Percentiles rank a stretch among this genome's conserved stretches.
phyloP scores from a whole-genome alignment of 2,888 invertebrate species.

The Entomobrya proxima region DNA sequence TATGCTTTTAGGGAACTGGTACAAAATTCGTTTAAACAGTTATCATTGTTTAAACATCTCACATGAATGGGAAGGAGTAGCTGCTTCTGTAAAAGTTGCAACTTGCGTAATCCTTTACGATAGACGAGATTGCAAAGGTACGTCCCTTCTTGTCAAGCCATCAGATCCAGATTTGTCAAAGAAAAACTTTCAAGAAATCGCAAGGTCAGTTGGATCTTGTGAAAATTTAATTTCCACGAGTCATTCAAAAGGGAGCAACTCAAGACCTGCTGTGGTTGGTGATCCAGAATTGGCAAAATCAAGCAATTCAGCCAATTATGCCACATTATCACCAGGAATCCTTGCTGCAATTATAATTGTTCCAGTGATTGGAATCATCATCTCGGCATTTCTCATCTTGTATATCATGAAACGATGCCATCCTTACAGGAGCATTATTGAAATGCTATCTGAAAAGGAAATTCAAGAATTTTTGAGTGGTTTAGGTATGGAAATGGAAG shows the following conservation, averaged over 20 bases:
- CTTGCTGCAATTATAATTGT: conserved; percentile 1
- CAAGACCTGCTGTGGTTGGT: too few relatives aligned
- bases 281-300: too few relatives aligned
- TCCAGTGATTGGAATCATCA: conserved; percentile 10
- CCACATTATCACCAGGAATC: background rate
- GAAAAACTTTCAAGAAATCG: conserved; percentile 26
- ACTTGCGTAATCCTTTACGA: conserved; percentile 35
- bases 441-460: conserved; percentile 44
- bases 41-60: background rate
- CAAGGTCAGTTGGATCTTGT: conserved; percentile 44
- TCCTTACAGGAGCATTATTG: conserved; percentile 9
- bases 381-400: conserved; percentile 12
- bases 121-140: background rate
- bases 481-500: background rate
- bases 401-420: conserved; percentile 18
- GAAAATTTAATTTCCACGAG: too few relatives aligned
- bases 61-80: conserved; percentile 28
- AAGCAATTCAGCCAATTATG: background rate
- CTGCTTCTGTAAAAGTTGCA: background rate
- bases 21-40: background rate
- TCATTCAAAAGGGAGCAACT: too few relatives aligned
- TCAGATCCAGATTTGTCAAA: background rate
- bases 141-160: background rate
- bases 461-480: conserved; percentile 57
- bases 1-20: conserved; percentile 38